These are phyloP conservation scores for Melangyna quadrimaculata DNA, from an alignment of 2,888 invertebrate species.

Conservation along the genomic window DNA sequence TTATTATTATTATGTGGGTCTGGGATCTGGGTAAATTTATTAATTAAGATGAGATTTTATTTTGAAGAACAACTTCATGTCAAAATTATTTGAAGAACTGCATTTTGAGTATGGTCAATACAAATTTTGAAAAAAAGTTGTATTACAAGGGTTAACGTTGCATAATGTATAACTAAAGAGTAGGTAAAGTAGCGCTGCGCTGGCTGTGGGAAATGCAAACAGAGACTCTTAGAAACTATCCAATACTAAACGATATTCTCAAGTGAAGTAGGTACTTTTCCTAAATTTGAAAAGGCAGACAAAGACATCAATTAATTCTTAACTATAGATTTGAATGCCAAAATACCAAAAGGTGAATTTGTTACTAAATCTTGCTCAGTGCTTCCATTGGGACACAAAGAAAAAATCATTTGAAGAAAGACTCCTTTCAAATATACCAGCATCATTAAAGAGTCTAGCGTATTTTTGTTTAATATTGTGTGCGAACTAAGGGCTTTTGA, in stretches of 20 bases:
- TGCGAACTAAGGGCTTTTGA: too few relatives aligned
- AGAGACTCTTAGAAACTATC: not conserved
- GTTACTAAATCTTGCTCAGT: too few relatives aligned
- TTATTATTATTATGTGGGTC: not conserved
- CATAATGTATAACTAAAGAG: not conserved
- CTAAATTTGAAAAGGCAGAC: too few relatives aligned
- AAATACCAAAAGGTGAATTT: too few relatives aligned
- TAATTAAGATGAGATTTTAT: slow-evolving; percentile 18
- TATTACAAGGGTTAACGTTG: not conserved
- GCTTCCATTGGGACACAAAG: too few relatives aligned
- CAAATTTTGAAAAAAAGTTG: not conserved
- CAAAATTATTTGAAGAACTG: slow-evolving; percentile 44
- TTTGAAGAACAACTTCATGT: slow-evolving; percentile 54
- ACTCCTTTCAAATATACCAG: too few relatives aligned
- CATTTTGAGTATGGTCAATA: slow-evolving; percentile 42
- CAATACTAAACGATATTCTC: not conserved
- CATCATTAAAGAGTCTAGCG: too few relatives aligned
- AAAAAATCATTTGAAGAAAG: too few relatives aligned
- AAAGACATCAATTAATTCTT: too few relatives aligned
- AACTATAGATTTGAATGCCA: too few relatives aligned
- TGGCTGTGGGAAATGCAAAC: slow-evolving; percentile 58
- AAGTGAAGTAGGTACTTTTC: too few relatives aligned
- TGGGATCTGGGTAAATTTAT: slow-evolving; percentile 20
- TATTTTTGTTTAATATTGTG: too few relatives aligned
- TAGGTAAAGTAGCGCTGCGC: not conserved